Conservation (phyloP, 2,113 vertebrate species). For the Candoia aspera region DNA sequence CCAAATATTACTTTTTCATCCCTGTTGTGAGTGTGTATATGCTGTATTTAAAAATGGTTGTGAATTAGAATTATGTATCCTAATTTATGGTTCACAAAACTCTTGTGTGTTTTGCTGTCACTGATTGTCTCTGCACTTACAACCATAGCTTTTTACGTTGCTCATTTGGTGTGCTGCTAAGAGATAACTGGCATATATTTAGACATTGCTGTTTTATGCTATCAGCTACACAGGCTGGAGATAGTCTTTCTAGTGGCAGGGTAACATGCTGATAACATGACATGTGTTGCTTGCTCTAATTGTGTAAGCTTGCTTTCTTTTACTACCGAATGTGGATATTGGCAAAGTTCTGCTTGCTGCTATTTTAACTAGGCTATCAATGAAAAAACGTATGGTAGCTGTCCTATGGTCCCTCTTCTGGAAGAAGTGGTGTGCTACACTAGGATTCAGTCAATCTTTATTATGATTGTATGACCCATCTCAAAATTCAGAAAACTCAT, state of each 20-base stretch:
- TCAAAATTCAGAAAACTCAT: background rate
- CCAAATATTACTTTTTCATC: slow-evolving; percentile 70
- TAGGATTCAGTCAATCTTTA: background rate
- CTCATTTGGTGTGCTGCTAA: slow-evolving; percentile 36
- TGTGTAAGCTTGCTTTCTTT: slow-evolving; percentile 15
- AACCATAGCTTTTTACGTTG: slow-evolving; percentile 25
- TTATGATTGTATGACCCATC: background rate
- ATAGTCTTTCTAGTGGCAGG: background rate
- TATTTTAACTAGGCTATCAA: slow-evolving; percentile 20
- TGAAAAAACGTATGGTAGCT: background rate
- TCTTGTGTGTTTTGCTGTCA: slow-evolving; percentile 32
- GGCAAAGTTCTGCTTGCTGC: slow-evolving; percentile 1
- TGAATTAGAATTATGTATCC: slow-evolving; percentile 55
- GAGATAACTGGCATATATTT: slow-evolving; percentile 38
- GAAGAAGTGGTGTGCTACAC: background rate
- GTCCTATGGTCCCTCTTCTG: background rate
- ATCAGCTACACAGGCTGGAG: background rate
- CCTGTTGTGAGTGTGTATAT: slow-evolving; percentile 52
- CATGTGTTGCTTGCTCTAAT: background rate
- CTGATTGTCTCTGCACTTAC: slow-evolving; percentile 22
- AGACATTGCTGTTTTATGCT: slow-evolving; percentile 27
- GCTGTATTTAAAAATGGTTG: slow-evolving; percentile 49
- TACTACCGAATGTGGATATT: slow-evolving; percentile 8
- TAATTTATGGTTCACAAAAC: slow-evolving; percentile 29
- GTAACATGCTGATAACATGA: slow-evolving; percentile 3